These are phyloP conservation scores for Diaprepes abbreviatus DNA, from an alignment of 2,888 invertebrate genomes.

Conservation along the genomic window DNA sequence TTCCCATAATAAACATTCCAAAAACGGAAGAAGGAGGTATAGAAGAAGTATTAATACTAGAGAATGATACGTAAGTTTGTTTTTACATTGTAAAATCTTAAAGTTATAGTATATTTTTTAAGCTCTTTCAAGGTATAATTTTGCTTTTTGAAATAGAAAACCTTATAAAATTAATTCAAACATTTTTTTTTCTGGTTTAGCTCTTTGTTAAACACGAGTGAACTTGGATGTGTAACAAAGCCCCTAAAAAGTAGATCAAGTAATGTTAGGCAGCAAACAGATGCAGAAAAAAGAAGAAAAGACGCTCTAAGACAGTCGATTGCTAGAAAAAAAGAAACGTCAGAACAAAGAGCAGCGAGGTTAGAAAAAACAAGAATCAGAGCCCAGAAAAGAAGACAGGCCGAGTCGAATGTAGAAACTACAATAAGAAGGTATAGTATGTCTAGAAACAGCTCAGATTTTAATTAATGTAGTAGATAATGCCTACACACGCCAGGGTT, in stretches of 20 bases:
- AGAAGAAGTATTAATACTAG: not conserved
- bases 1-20: not conserved
- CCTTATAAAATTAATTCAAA: too few relatives aligned
- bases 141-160: too few relatives aligned
- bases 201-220: not conserved
- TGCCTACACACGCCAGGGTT: too few relatives aligned
- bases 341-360: not conserved
- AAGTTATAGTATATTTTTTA: too few relatives aligned
- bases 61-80: not conserved
- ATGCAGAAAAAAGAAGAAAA: not conserved
- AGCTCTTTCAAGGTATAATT: too few relatives aligned
- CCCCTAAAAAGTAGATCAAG: too few relatives aligned
- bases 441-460: too few relatives aligned
- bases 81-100: not conserved
- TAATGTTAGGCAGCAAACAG: too few relatives aligned
- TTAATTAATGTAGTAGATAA: too few relatives aligned
- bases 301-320: not conserved
- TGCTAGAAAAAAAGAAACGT: constrained; percentile 9
- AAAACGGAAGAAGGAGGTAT: not conserved
- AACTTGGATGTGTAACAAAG: too few relatives aligned
- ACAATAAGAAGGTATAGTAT: constrained; percentile 4
- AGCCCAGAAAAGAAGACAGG: not conserved
- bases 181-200: not conserved
- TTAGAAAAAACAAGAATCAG: constrained; percentile 18
- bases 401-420: not conserved